Conservation (phyloP, 2,113 vertebrate genomes). For the Cinclus cinclus region DNA sequence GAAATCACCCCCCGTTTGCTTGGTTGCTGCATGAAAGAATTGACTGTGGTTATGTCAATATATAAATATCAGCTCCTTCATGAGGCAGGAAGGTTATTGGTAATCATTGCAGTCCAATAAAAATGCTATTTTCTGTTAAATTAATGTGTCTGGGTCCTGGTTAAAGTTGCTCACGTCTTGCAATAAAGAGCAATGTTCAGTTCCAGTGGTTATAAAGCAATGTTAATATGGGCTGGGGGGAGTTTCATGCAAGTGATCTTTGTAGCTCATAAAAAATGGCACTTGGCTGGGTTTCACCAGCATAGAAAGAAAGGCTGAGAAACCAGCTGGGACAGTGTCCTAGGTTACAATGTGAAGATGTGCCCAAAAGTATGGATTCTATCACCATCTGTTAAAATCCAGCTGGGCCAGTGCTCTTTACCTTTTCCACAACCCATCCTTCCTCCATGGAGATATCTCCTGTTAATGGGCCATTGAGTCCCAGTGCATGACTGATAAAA, state of each 20-base stretch:
- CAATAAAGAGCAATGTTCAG: neutral
- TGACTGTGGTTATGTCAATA: neutral
- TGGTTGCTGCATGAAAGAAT: neutral
- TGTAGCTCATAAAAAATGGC: neutral
- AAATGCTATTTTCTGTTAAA: neutral
- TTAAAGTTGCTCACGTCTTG: neutral
- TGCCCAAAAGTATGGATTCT: no score
- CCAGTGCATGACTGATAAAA: no score
- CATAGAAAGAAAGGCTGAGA: neutral
- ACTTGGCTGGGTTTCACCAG: neutral
- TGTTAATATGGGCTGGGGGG: neutral
- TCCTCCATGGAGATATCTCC: no score
- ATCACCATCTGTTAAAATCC: no score
- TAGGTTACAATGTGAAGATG: no score
- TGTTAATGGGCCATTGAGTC: no score
- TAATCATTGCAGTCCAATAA: neutral
- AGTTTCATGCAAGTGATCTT: neutral
- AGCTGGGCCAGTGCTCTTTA: no score
- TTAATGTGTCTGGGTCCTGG: neutral
- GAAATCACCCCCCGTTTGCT: neutral
- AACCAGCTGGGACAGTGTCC: neutral
- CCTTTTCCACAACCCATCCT: no score
- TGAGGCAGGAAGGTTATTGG: neutral
- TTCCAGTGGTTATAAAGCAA: neutral
- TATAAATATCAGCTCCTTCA: neutral